Percentiles rank a stretch among this genome's conserved stretches.
Conservation (phyloP, 1,140 invertebrate species). For the Brachionus sp. region DNA sequence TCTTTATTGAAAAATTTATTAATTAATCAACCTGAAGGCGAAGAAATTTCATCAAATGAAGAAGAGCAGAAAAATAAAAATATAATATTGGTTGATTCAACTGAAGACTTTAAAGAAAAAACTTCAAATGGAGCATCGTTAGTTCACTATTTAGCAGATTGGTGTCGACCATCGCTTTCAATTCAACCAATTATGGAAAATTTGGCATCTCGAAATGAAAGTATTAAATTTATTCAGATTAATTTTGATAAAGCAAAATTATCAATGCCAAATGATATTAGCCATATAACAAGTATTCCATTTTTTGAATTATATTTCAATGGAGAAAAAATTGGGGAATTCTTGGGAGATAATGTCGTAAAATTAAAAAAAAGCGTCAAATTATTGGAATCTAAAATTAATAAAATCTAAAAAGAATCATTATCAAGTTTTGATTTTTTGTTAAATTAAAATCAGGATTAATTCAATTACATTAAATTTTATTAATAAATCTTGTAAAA, state of each 20-base stretch:
- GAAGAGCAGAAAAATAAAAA: background rate
- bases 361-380: background rate
- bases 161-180: background rate
- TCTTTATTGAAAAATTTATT: background rate
- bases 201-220: background rate
- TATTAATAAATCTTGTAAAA: too few species aligned
- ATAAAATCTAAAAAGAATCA: background rate
- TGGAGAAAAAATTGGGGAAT: slow-evolving; percentile 11
- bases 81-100: background rate
- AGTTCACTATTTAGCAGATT: background rate
- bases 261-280: background rate
- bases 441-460: too few species aligned
- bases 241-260: background rate
- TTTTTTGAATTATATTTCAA: background rate
- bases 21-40: background rate
- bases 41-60: background rate
- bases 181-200: background rate
- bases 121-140: background rate
- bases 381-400: background rate
- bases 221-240: slow-evolving; percentile 26
- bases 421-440: too few species aligned
- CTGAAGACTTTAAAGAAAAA: background rate
- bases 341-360: background rate
- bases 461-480: too few species aligned
- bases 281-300: background rate